Conservation (phyloP, 2,797 vertebrate genomes). For the Rhinophrynus dorsalis region DNA sequence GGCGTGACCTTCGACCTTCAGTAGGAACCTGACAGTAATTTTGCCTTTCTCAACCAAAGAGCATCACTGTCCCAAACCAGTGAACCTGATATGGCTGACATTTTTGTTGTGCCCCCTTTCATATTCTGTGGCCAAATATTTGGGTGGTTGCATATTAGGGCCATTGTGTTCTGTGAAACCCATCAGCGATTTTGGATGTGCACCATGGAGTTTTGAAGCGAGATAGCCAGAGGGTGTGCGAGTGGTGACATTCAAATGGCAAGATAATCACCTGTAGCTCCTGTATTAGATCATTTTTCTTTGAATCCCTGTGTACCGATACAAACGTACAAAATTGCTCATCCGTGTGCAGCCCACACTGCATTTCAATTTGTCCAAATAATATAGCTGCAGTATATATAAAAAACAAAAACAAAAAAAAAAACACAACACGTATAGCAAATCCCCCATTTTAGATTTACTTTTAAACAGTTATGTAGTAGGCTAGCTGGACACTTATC, state of each 20-base stretch:
- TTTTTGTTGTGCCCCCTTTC: constrained; percentile 75
- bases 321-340: no score
- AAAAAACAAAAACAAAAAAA: no score
- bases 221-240: background rate
- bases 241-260: constrained; percentile 5
- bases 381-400: no score
- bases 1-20: constrained; percentile 76
- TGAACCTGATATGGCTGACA: constrained; percentile 76
- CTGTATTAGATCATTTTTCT: background rate
- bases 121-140: constrained; percentile 89
- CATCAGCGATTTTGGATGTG: constrained; percentile 19
- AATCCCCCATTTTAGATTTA: no score
- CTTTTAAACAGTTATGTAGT: no score
- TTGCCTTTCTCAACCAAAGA: constrained; percentile 66
- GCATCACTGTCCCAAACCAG: constrained; percentile 65
- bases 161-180: constrained; percentile 39
- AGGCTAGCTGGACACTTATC: no score
- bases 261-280: background rate
- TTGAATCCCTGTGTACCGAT: no score
- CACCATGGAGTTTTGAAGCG: constrained; percentile 9
- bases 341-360: no score
- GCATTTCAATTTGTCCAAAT: no score
- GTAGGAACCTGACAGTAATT: constrained; percentile 70
- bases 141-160: constrained; percentile 71
- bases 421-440: no score